phyloP scores from a whole-genome alignment of 1,140 invertebrate species.

The Plectus sambesii region DNA sequence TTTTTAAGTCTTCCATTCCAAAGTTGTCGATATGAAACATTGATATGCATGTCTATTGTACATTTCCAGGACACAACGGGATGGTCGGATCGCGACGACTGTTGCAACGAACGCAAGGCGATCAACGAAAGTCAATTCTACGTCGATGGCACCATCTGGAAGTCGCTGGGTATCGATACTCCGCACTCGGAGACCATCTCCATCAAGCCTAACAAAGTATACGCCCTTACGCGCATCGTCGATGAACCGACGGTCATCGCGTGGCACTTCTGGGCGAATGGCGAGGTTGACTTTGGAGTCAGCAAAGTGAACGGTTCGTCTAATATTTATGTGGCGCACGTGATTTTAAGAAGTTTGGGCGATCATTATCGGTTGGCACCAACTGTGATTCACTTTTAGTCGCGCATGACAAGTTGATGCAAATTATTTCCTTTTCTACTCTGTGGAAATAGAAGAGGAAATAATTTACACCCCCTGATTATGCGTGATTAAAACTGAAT shows the following conservation, averaged over 20 bases:
- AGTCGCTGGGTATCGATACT: constrained; percentile 6
- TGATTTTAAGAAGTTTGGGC: not conserved
- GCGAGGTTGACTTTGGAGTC: constrained; percentile 1
- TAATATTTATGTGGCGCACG: constrained; percentile 2
- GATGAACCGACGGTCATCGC: constrained; percentile 9
- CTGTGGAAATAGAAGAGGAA: too few relatives aligned
- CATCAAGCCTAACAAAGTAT: constrained; percentile 9
- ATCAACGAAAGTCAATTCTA: constrained; percentile 11
- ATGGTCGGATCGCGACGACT: too few relatives aligned
- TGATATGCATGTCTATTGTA: constrained; percentile 7
- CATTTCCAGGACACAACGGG: constrained; percentile 8
- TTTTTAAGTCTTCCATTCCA: too few relatives aligned
- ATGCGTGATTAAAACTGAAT: too few relatives aligned
- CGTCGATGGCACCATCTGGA: constrained; percentile 8
- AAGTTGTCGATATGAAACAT: not conserved
- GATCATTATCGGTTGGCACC: too few relatives aligned
- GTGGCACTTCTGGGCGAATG: constrained; percentile 11
- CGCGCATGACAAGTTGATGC: constrained; percentile 4
- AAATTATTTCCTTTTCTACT: constrained; percentile 4
- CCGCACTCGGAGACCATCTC: not conserved
- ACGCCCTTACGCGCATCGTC: constrained; percentile 6
- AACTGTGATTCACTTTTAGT: too few relatives aligned
- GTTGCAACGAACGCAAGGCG: constrained; percentile 15
- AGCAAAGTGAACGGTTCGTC: not conserved
- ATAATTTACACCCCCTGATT: too few relatives aligned